Base-by-base conservation (phyloP, 2,888 invertebrate species). In the Coelopa pilipes region DNA sequence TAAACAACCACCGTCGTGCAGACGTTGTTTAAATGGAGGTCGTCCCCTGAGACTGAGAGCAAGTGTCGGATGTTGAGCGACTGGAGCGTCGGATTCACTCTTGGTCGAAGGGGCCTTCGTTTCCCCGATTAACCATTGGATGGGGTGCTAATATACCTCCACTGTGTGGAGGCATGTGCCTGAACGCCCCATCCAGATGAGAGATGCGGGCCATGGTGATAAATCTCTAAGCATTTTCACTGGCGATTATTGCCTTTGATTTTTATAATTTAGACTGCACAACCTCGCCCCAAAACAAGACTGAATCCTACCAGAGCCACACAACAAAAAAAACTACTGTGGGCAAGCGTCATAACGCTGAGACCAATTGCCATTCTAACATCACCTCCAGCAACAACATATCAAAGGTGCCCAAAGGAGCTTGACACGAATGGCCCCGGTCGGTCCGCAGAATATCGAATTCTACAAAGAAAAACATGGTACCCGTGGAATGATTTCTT, bases 21-120 rank as follows among this genome's bases (percentile, higher is more conserved):
- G 84, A 84, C 84, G 85, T 85, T 84, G 85, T 85, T 83, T 84
- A 85, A 85, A 83, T 84, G 85, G 84, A 83, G 68, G 55, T 45
- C 69, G 77, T 77, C 84, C 81, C 79, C 76, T 78, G 85, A 80
- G 83, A 82, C 80, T 80, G 83, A 82, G 84, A 84, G 78, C 80
- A 34, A 34, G 34, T 34, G 34, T 34, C 34, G 34, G 34, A 34
- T 34, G 34, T 4, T 4, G 34, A 4, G 34, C 4, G 34, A 34
- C 4, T 34, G 34, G 34, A 34, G 34, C 34, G 7, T 34, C 34
- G 34, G 34, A 34, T 7, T 2, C 34, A 7, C 34, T 34, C 34
- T 34, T 34, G 34, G 34, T 34, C 34, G 34, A 34, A 34, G 4
- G 34, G 34, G 34, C 34, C n/a, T n/a, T n/a, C n/a, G n/a, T n/a